Evolutionary conservation across 1,140 invertebrate species (phyloP), one percentile per base, ranked within the genome.

Genomic region (Calephelis virginiensis): DNA sequence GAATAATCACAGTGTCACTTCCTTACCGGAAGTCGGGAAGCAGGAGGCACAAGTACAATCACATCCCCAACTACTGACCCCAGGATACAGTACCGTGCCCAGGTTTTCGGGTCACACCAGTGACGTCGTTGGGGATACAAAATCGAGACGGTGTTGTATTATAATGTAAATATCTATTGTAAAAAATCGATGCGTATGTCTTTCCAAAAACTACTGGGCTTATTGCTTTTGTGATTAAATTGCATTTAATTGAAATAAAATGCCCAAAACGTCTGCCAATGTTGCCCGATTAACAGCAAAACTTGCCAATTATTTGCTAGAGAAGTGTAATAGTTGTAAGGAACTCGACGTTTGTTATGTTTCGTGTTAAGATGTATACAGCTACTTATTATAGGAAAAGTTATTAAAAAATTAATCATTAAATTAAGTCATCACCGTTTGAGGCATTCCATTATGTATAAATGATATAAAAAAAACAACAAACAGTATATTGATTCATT

Each of bases 71-170:
- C 76, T 59, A 11, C 67, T 82, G 40, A 72, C 80, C 5, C 74
- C 85, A 6, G 78, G 76, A 60, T 70, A 84, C 0, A 78, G 69
- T 11, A 77, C 81, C 6, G 86, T 92, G 12, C 90, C 91, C 5
- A 74, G 91, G 7, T 92, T 92, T 73, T 77, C 84, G 0, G 90
- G 90, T 1, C 75, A 92, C 72, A 92, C 91, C 13, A 89, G 90
- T 63, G 91, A 92, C 49, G 90, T 92, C 1, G 86, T 92, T 37
- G 90, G 91, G 12, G 91, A 91, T 65, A 85, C 90, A 0, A 81
- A 90, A 61, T 92, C 91, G 17, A 81, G 82, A 62, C 72, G 90
- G 72, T 92, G 91, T 77, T 92, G 90, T 81, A 80, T 92, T 48
- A 85, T 92, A 69, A 91, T 92, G 91, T 92, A 86, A 69, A 68